Evolutionary conservation across 2,888 invertebrate genomes (phyloP).

Genomic region (Brachyopa scutellaris): DNA sequence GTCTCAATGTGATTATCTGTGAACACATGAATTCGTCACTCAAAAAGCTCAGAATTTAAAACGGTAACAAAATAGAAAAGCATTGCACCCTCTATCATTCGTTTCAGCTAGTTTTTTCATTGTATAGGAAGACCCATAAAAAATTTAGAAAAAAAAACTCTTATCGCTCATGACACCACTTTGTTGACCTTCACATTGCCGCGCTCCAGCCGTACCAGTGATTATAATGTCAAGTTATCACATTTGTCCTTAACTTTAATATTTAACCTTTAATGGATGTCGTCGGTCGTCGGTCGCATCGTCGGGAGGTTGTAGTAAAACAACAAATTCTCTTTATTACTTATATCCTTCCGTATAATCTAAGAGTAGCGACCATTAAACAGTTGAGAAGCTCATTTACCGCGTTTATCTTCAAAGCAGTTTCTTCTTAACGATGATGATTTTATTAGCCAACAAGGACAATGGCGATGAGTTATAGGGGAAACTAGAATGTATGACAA

Average conservation of each 20-base stretch:
- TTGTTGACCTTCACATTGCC: no score
- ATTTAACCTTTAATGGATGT: slow-evolving; percentile 34
- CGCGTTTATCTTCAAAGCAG: slow-evolving; percentile 22
- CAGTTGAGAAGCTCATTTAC: slow-evolving; percentile 27
- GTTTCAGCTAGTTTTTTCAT: no score
- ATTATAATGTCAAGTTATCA: slow-evolving; percentile 30
- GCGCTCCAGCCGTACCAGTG: no score
- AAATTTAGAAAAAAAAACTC: no score
- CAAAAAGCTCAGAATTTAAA: no score
- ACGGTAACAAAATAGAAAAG: no score
- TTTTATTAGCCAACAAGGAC: slow-evolving; percentile 35
- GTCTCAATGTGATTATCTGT: no score
- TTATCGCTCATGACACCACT: no score
- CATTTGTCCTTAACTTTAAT: slow-evolving; percentile 27
- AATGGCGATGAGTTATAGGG: slow-evolving; percentile 9
- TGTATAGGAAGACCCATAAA: no score
- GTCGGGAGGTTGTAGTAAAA: not conserved
- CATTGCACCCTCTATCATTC: no score
- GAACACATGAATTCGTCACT: no score
- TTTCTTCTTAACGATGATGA: slow-evolving; percentile 27
- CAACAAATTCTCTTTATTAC: slow-evolving; percentile 16
- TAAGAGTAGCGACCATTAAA: slow-evolving; percentile 13
- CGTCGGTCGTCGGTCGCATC: no score
- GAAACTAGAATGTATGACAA: not conserved
- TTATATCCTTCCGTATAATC: slow-evolving; percentile 2